phyloP scores from a whole-genome alignment of 2,888 invertebrate genomes.

The Ptilodon capucinus region DNA sequence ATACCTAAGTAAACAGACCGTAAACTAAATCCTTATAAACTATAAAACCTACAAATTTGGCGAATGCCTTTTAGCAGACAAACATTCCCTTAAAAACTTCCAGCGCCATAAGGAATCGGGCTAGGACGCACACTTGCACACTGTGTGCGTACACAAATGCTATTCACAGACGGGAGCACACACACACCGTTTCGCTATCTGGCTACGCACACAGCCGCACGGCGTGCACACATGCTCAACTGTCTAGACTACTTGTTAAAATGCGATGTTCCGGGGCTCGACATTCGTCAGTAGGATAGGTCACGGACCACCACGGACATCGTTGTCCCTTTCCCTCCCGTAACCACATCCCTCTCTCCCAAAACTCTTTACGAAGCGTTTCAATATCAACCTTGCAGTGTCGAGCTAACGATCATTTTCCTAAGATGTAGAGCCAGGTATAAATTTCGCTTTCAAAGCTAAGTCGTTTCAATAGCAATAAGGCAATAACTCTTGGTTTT shows the following conservation, averaged over 20 bases:
- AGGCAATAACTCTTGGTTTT: slow-evolving; percentile 40
- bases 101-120: slow-evolving; percentile 23
- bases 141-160: slow-evolving; percentile 10
- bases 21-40: neutral
- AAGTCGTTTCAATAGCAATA: slow-evolving; percentile 30
- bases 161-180: slow-evolving; percentile 34
- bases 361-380: slow-evolving; percentile 22
- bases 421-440: slow-evolving; percentile 50
- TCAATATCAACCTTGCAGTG: slow-evolving; percentile 43
- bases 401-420: slow-evolving; percentile 19
- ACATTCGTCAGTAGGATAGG: slow-evolving; percentile 82
- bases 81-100: slow-evolving; percentile 27
- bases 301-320: slow-evolving; percentile 74
- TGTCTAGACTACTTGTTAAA: slow-evolving; percentile 80
- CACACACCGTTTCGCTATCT: slow-evolving; percentile 25
- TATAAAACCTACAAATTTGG: slow-evolving; percentile 9
- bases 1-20: neutral
- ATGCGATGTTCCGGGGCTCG: slow-evolving; percentile 79
- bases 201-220: slow-evolving; percentile 35
- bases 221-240: slow-evolving; percentile 46
- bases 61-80: slow-evolving; percentile 19
- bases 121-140: slow-evolving; percentile 14
- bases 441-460: slow-evolving; percentile 80
- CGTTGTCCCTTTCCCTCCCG: slow-evolving; percentile 52
- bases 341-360: slow-evolving; percentile 43